Conservation (phyloP, 2,888 invertebrate species). For the Cheiracanthium punctorium region DNA sequence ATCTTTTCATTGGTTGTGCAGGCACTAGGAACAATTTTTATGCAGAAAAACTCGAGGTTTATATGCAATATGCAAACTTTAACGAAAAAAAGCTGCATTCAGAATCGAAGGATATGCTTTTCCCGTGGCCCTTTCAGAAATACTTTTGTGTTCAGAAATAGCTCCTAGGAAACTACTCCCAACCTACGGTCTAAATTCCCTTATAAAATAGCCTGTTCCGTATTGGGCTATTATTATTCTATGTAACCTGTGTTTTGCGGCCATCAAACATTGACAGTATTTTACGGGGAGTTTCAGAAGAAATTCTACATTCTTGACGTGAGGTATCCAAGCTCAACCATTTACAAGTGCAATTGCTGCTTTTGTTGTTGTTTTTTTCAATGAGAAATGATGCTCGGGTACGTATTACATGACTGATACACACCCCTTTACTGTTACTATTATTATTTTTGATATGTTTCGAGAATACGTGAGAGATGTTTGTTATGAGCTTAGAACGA, state of each 20-base stretch:
- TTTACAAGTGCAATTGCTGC: conserved; percentile 11
- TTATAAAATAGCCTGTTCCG: conserved; percentile 40
- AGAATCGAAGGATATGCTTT: conserved; percentile 11
- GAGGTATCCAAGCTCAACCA: conserved; percentile 17
- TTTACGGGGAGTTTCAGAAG: background rate
- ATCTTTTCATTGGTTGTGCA: conserved; percentile 37
- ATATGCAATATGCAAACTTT: conserved; percentile 62
- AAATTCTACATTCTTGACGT: conserved; percentile 44
- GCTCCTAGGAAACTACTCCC: conserved; percentile 18
- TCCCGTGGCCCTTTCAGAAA: background rate
- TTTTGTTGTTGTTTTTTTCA: conserved; percentile 7
- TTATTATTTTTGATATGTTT: no score
- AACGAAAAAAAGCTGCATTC: conserved; percentile 39
- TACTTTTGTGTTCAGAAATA: conserved; percentile 17
- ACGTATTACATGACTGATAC: background rate
- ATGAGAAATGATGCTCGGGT: background rate
- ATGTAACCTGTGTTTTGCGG: conserved; percentile 13
- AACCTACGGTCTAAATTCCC: conserved; percentile 57
- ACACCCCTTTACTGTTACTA: background rate
- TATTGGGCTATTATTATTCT: conserved; percentile 52
- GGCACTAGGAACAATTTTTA: conserved; percentile 38
- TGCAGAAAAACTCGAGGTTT: conserved; percentile 55
- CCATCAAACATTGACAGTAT: conserved; percentile 57
- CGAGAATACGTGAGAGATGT: conserved; percentile 54
- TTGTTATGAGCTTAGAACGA: conserved; percentile 36